Evolutionary conservation across 2,797 vertebrate genomes (phyloP), one percentile per base, ranked within the genome.

Genomic region (Psittacula derbiana): DNA sequence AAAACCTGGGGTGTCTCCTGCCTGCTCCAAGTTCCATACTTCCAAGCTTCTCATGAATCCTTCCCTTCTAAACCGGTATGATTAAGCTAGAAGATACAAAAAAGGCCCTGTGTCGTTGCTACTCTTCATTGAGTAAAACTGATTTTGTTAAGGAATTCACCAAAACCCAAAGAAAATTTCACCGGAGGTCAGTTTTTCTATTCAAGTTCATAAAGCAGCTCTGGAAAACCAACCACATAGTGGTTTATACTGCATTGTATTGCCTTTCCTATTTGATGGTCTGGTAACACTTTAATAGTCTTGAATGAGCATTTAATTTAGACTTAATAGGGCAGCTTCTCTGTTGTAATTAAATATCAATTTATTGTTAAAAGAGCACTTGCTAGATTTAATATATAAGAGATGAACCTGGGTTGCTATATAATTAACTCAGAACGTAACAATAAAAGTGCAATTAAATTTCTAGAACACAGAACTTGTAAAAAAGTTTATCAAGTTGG

Each of bases 291-390:
- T 93, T 90, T 88, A 96, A 95, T 86, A 64, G 73, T 38, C 87
- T 88, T 92, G 96, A 94, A 75, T 52, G 83, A 94, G 87, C 93
- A 94, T 96, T 96, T 97, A 92, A 97, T 97, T 96, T 93, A 90
- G 78, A 95, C 93, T 97, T 92, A 97, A 95, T 87, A 96, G 70
- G 73, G 70, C 85, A 78, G 93, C 58, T 95, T 93, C 79, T 94
- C 94, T 80, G 87, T 80, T 90, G 96, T 90, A 97, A 97, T 96
- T 96, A 97, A 95, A 90, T 96, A 96, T 76, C 81, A 97, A 96
- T 95, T 96, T 91, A 97, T 96, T 95, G 62, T 90, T 96, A 84
- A 94, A 91, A 94, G 82, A 95, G 88, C 93, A 50, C 88, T 95
- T 92, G 91, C 87, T 94, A 72, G 78, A 73, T 95, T 96, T 96